Percentiles rank a stretch among this genome's conserved stretches.
These are phyloP conservation scores for Hemistola chrysoprasaria DNA, from an alignment of 2,888 invertebrate genomes.

Conservation along the genomic window DNA sequence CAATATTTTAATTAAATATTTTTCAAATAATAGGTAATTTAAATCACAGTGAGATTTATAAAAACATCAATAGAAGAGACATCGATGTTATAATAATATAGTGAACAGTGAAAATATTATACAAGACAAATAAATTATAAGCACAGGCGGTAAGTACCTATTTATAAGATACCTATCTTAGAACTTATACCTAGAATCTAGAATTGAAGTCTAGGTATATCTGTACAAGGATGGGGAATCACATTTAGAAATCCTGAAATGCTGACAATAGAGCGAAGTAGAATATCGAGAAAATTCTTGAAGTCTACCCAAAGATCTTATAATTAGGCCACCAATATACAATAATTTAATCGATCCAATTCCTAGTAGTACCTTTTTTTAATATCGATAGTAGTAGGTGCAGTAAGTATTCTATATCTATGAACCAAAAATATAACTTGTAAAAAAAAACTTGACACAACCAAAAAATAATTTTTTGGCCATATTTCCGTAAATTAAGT, in stretches of 20 bases:
- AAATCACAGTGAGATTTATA: constrained; percentile 72
- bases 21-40: constrained; percentile 68
- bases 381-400: no score
- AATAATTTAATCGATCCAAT: no score
- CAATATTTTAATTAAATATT: constrained; percentile 66
- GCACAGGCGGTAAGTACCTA: constrained; percentile 31
- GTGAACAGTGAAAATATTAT: no score
- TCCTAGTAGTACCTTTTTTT: no score
- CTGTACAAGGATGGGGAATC: constrained; percentile 34
- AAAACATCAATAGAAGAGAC: constrained; percentile 56
- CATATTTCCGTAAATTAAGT: no score
- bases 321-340: not conserved
- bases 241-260: constrained; percentile 23
- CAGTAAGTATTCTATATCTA: no score
- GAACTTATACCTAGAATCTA: not conserved
- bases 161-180: constrained; percentile 14
- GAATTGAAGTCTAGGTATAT: constrained; percentile 2
- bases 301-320: not conserved
- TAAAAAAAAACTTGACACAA: no score
- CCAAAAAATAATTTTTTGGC: no score
- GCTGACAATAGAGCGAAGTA: constrained; percentile 12
- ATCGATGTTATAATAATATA: constrained; percentile 39
- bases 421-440: no score
- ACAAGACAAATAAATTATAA: constrained; percentile 32
- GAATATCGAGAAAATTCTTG: constrained; percentile 9